A percentile compares a stretch with the other conserved stretches of the same genome.
phyloP scores from a whole-genome alignment of 1,140 invertebrate genomes.

The Doryteuthis pealeii region DNA sequence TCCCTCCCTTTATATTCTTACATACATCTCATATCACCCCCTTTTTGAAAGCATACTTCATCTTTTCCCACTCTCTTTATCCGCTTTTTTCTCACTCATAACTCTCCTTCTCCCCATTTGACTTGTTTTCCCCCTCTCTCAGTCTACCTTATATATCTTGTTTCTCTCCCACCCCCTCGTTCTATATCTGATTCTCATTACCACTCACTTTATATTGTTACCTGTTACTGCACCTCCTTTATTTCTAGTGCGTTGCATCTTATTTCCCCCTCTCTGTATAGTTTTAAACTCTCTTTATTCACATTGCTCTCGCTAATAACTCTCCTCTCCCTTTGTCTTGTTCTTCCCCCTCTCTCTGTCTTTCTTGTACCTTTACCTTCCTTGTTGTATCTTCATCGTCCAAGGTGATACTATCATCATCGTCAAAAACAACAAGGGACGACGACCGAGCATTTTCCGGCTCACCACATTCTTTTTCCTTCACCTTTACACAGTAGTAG shows the following conservation, averaged over 20 bases:
- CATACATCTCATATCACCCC: no score
- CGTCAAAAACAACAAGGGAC: neutral
- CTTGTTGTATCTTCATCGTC: neutral
- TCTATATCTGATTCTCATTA: no score
- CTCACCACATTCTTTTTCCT: constrained; percentile 9
- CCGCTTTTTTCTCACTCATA: no score
- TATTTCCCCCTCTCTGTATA: neutral
- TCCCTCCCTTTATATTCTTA: no score
- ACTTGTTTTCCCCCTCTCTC: neutral
- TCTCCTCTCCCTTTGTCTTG: neutral
- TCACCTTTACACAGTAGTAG: neutral
- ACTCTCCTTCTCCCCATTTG: neutral
- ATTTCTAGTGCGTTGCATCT: neutral
- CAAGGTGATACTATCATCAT: neutral
- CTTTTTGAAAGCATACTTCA: no score
- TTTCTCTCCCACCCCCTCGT: constrained; percentile 7
- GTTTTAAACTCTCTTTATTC: neutral
- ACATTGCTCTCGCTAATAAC: neutral
- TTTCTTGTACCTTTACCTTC: neutral
- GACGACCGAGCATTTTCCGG: constrained; percentile 1
- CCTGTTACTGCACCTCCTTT: neutral
- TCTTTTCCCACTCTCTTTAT: no score
- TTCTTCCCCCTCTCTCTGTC: neutral
- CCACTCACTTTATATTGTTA: no score
- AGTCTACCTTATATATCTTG: constrained; percentile 9